Evolutionary conservation across 2,797 vertebrate species (phyloP).

Genomic region (Cossypha niveicapilla): DNA sequence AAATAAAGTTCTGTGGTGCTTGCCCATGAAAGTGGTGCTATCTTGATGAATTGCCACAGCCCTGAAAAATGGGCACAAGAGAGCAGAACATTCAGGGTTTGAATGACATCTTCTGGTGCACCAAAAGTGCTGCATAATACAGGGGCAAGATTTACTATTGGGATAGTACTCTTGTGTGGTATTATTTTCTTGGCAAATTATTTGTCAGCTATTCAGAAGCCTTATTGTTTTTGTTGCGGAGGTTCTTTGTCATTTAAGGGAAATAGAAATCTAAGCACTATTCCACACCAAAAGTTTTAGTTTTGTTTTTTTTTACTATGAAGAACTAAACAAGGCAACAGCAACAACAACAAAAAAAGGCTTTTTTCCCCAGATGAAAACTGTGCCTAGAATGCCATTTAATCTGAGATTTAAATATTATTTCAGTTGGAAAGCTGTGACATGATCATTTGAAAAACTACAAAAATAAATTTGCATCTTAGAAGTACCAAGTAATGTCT

Average conservation of each 20-base stretch:
- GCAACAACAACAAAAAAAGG: neutral
- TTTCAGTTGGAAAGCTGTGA: neutral
- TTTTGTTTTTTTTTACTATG: neutral
- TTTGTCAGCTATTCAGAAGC: neutral
- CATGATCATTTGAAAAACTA: neutral
- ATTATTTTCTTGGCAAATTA: neutral
- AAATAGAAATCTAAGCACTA: neutral
- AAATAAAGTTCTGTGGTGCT: neutral
- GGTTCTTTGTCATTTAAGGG: neutral
- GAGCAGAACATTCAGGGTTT: neutral
- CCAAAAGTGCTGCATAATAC: neutral
- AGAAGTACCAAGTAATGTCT: neutral
- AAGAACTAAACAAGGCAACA: neutral
- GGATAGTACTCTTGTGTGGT: no score
- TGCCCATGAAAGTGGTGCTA: neutral
- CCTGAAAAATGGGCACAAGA: neutral
- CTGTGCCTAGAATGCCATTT: neutral
- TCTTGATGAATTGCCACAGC: neutral
- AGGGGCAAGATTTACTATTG: neutral
- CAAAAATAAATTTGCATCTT: neutral
- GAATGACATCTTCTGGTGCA: neutral
- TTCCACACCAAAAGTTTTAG: neutral
- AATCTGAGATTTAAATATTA: neutral
- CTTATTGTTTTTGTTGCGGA: neutral
- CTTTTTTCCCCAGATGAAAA: neutral